Evolutionary conservation across 2,797 vertebrate genomes (phyloP), one percentile per base, ranked within the genome.

Genomic region (Steatocranus sp.): DNA sequence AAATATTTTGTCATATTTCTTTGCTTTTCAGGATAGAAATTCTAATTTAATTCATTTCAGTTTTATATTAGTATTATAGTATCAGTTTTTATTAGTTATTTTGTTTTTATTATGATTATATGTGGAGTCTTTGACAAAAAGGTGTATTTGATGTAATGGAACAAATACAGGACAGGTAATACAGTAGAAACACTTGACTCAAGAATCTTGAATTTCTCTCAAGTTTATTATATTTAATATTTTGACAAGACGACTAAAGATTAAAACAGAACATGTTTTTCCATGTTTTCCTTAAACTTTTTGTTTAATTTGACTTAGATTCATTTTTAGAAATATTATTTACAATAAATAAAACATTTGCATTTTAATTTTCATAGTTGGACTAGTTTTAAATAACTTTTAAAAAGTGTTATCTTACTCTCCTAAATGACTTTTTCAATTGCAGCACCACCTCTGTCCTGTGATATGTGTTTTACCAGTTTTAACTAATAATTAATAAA

Each of bases 1-100:
- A 46, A 15, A 15, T 46, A 46, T 17, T 17, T 7, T 46, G 15
- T 46, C 43, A 14, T 38, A 46, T 46, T 46, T 15, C 7, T 8
- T 7, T 17, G 5, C 3, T 38, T 63, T 38, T 38, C 58, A 63
- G 1, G 58, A 38, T 38, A 34, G 2, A 38, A 38, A 23, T 20
- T 63, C 34, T 14, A 34, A 34, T 61, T n/a, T 11, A 61, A 34
- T 34, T 61, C 1, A 34, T 12, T 61, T n/a, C 15, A 6, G 30
- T 61, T 61, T 61, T 61, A 12, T 36, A 61, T 61, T 38, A 38
- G 1, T 4, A 63, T 63, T 36, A 23, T 18, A 32, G 15, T 32
- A 11, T 58, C 15, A 1, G 54, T 11, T 56, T 0, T 0, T 5
- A 5, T 5, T 38, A 38, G 32, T 63, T 38, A 38, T 63, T 63